These are phyloP conservation scores for human DNA, from an alignment of 2,113 vertebrate species.

Conservation along the genomic window DNA sequence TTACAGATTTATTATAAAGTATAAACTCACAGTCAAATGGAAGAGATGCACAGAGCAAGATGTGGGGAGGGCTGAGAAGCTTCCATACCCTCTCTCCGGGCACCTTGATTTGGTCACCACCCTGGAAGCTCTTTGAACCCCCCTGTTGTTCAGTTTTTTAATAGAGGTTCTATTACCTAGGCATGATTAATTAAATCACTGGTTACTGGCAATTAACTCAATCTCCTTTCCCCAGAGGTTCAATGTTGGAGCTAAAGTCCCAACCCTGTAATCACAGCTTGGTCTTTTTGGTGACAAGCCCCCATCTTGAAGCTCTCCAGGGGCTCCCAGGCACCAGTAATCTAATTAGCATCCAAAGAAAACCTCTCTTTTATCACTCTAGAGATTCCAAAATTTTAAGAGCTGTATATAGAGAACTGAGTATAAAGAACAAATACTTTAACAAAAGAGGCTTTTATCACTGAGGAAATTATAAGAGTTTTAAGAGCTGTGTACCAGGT, in stretches of 20 bases:
- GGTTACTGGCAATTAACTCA: not conserved
- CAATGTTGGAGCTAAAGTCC: not conserved
- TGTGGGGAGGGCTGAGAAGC: not conserved
- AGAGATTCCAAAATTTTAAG: not conserved
- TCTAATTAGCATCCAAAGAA: not conserved
- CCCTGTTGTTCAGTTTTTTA: not conserved
- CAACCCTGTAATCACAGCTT: not conserved
- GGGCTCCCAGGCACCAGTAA: rapidly evolving
- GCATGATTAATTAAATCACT: not conserved
- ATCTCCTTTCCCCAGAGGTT: not conserved
- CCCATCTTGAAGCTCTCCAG: not conserved
- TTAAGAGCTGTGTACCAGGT: not conserved
- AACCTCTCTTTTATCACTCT: too few species aligned
- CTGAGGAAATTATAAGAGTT: not conserved
- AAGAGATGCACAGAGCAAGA: rapidly evolving
- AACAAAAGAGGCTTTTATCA: not conserved
- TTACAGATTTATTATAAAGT: not conserved
- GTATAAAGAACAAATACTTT: not conserved
- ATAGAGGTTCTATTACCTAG: too few species aligned
- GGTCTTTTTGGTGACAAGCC: too few species aligned
- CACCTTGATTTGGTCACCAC: not conserved
- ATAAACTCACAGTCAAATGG: not conserved
- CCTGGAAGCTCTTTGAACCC: not conserved
- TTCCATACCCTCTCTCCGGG: not conserved
- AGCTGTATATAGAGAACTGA: not conserved